phyloP scores from a whole-genome alignment of 1,140 invertebrate genomes.

The Drosophila murphyi region DNA sequence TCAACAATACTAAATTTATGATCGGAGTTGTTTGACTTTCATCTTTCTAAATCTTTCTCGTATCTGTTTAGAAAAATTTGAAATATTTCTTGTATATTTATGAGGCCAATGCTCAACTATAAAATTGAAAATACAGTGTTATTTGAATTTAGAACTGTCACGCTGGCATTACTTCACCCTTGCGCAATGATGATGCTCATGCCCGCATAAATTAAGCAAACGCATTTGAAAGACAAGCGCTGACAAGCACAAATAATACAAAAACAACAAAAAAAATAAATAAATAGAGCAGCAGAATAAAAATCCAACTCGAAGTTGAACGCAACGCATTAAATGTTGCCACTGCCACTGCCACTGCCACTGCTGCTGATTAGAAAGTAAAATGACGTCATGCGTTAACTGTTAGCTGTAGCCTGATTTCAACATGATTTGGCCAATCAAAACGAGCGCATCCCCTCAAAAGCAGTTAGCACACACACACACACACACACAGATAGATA shows the following conservation, averaged over 20 bases:
- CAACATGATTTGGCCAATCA: slow-evolving; percentile 84
- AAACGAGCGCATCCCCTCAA: slow-evolving; percentile 40
- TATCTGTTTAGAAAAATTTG: background rate
- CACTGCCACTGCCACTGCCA: background rate
- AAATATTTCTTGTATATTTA: background rate
- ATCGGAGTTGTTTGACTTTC: too few species aligned
- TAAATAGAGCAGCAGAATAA: slow-evolving; percentile 19
- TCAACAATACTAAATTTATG: too few species aligned
- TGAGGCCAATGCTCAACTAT: too few species aligned
- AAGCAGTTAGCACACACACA: slow-evolving; percentile 7
- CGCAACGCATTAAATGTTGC: slow-evolving; percentile 49
- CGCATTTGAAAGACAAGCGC: slow-evolving; percentile 70
- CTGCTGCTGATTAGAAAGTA: slow-evolving; percentile 75
- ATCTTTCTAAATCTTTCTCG: too few species aligned
- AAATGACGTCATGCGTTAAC: slow-evolving; percentile 77
- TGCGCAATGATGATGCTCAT: slow-evolving; percentile 32
- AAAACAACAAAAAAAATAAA: background rate
- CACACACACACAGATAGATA: background rate
- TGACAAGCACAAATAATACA: slow-evolving; percentile 27
- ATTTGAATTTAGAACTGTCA: background rate
- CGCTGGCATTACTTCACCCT: slow-evolving; percentile 4
- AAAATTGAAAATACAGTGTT: background rate
- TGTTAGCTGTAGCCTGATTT: slow-evolving; percentile 68
- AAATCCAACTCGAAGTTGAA: slow-evolving; percentile 40
- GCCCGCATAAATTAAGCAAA: slow-evolving; percentile 75